Evolutionary conservation across 2,113 vertebrate species (phyloP).

Genomic region (Myrmecophaga tridactyla): DNA sequence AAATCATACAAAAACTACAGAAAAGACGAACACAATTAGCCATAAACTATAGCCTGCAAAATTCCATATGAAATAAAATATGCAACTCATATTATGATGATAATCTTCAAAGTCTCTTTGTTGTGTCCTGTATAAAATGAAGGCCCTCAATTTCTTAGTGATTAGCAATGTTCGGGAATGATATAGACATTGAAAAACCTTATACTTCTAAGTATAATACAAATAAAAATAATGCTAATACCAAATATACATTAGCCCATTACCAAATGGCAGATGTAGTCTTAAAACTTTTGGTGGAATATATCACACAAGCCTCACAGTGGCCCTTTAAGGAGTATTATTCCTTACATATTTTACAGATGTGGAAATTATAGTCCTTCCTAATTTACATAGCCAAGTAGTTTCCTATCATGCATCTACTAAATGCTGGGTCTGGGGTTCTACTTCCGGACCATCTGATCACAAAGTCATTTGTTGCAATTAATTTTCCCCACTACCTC

Average conservation of each 20-base stretch:
- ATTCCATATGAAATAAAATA: background rate
- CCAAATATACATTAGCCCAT: background rate
- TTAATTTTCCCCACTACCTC: background rate
- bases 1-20: background rate
- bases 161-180: background rate
- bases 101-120: background rate
- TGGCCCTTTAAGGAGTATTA: fast-evolving
- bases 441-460: background rate
- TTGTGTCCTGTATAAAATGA: background rate
- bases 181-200: background rate
- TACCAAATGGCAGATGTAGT: background rate
- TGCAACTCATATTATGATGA: background rate
- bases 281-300: fast-evolving
- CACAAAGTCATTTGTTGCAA: background rate
- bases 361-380: background rate
- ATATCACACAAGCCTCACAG: fast-evolving
- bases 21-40: background rate
- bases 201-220: background rate
- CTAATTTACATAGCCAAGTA: fast-evolving
- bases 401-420: background rate
- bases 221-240: background rate
- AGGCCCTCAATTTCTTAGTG: background rate
- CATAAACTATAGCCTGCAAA: background rate
- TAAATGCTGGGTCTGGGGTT: background rate
- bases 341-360: background rate